Percentiles rank a stretch among this genome's conserved stretches.
phyloP scores from a whole-genome alignment of 2,797 vertebrate species.

The Lepidocolaptes lacrymiger region DNA sequence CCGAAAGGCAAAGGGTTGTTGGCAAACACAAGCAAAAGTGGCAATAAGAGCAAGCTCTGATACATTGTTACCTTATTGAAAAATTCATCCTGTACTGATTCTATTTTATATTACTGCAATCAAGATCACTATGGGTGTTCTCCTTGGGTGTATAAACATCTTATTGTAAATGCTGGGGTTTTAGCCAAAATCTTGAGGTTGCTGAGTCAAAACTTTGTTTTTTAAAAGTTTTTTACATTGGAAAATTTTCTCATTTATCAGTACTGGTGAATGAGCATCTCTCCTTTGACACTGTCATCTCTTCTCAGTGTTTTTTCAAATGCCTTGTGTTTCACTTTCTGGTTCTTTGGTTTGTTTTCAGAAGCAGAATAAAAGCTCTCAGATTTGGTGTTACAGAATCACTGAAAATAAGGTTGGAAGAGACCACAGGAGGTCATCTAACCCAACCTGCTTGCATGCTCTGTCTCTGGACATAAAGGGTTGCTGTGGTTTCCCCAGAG shows the following conservation, averaged over 20 bases:
- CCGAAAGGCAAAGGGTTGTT: not conserved
- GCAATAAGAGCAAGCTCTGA: not conserved
- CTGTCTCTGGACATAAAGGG: not conserved
- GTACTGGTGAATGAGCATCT: not conserved
- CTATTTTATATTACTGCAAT: constrained; percentile 30
- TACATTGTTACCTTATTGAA: not conserved
- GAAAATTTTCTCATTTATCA: constrained; percentile 41
- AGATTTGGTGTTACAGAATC: not conserved
- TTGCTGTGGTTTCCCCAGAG: not conserved
- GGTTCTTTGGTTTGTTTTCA: not conserved
- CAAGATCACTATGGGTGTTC: constrained; percentile 37
- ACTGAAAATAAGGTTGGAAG: not conserved
- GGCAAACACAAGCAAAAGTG: not conserved
- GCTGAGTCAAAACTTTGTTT: not conserved
- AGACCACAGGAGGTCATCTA: not conserved
- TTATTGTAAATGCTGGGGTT: constrained; percentile 53
- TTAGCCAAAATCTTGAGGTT: constrained; percentile 39
- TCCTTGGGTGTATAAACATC: constrained; percentile 23
- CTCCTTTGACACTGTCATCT: not conserved
- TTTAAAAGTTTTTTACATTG: constrained; percentile 52
- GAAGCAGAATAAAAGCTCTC: not conserved
- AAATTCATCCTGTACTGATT: constrained; percentile 19
- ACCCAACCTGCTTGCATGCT: not conserved
- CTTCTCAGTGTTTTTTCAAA: not conserved
- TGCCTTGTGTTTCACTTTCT: not conserved